Conservation (phyloP, 2,113 vertebrate genomes). For the Aptenodytes patagonicus region DNA sequence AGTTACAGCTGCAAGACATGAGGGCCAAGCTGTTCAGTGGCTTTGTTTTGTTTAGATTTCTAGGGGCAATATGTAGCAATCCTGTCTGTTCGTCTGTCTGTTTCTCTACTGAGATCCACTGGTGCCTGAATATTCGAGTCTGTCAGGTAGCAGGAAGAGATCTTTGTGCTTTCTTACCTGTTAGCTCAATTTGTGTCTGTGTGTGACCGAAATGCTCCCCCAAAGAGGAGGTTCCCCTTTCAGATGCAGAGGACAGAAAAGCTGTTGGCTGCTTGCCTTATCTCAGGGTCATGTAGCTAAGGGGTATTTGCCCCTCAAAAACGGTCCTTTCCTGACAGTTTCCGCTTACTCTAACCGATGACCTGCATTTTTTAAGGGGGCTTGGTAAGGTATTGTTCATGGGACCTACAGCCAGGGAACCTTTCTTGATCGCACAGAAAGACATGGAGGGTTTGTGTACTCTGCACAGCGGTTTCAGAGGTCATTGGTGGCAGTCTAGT, state of each 20-base stretch:
- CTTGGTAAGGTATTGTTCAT: background rate
- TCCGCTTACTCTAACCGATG: background rate
- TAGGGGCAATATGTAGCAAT: background rate
- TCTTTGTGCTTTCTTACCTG: background rate
- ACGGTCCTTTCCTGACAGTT: background rate
- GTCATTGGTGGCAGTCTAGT: background rate
- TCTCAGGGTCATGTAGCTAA: background rate
- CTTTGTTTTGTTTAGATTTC: slow-evolving; percentile 41
- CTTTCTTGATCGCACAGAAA: background rate
- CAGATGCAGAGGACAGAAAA: background rate
- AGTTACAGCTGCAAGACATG: slow-evolving; percentile 38
- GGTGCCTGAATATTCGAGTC: background rate
- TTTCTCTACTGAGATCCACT: background rate
- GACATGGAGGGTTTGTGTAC: background rate
- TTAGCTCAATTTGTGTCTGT: background rate
- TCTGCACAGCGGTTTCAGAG: background rate
- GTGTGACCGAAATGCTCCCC: background rate
- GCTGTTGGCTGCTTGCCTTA: background rate
- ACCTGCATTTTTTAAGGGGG: background rate
- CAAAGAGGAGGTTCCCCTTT: background rate
- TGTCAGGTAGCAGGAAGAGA: background rate
- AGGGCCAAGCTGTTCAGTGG: background rate
- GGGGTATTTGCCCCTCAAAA: background rate
- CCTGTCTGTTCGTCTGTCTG: background rate
- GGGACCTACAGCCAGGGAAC: background rate